Evolutionary conservation across 1,140 invertebrate species (phyloP).

Genomic region (Nylanderia fulva): DNA sequence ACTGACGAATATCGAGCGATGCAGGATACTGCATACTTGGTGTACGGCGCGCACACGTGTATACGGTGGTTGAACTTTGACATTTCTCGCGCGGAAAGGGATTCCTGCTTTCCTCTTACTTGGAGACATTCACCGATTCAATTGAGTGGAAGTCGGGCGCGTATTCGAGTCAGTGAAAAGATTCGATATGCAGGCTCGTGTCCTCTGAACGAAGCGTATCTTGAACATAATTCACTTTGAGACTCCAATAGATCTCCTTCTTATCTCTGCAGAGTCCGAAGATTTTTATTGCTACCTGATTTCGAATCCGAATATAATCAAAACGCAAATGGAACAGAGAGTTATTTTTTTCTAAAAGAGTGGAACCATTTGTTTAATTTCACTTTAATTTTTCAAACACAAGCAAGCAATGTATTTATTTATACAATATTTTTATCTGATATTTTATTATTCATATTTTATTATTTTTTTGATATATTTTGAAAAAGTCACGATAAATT

Average conservation of each 20-base stretch:
- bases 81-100: constrained; percentile 47
- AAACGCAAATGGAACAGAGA: neutral
- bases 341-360: neutral
- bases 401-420: neutral
- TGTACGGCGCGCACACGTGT: neutral
- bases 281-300: constrained; percentile 19
- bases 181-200: constrained; percentile 35
- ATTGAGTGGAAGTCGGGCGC: constrained; percentile 40
- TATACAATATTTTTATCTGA: no score
- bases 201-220: constrained; percentile 22
- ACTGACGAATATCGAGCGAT: constrained; percentile 17
- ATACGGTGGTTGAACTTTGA: constrained; percentile 55
- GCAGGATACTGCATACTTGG: constrained; percentile 10
- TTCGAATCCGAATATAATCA: neutral
- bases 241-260: constrained; percentile 5
- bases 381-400: neutral
- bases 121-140: constrained; percentile 33
- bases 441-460: no score
- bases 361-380: neutral
- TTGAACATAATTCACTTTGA: constrained; percentile 20
- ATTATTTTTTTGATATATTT: neutral
- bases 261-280: neutral
- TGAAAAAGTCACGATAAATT: neutral
- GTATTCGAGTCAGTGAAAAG: constrained; percentile 40
- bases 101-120: constrained; percentile 33